A percentile compares a stretch with the other conserved stretches of the same genome.
Conservation (phyloP, 2,113 vertebrate genomes). For the Podilymbus podiceps region DNA sequence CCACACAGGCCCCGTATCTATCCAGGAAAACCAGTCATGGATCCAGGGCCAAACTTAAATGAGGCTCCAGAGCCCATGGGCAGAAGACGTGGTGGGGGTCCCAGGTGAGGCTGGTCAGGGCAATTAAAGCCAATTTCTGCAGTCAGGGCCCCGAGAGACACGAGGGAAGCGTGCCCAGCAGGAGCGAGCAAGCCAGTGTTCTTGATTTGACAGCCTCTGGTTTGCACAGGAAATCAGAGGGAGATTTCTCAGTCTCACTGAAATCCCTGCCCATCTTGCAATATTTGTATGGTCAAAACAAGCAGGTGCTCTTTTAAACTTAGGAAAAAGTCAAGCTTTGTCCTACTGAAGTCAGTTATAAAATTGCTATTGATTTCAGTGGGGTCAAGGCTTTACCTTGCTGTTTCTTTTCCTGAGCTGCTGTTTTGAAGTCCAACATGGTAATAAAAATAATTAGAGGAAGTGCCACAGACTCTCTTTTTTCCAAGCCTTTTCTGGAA, state of each 20-base stretch:
- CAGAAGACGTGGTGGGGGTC: not conserved
- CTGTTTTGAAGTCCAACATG: constrained; percentile 35
- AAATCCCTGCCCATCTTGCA: not conserved
- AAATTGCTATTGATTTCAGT: not conserved
- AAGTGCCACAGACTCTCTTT: constrained; percentile 38
- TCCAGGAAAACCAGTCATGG: not conserved
- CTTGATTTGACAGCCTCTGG: not conserved
- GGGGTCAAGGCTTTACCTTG: not conserved
- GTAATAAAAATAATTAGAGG: constrained; percentile 60
- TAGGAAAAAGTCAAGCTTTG: not conserved
- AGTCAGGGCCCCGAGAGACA: not conserved
- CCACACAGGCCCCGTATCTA: accelerated
- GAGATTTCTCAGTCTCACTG: not conserved
- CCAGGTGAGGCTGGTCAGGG: not conserved
- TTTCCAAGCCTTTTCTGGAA: constrained; percentile 31
- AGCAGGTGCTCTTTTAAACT: not conserved
- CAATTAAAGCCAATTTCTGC: not conserved
- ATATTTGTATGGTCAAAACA: not conserved
- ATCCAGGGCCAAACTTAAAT: not conserved
- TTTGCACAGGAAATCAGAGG: not conserved
- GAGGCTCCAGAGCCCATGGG: not conserved
- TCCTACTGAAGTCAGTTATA: not conserved
- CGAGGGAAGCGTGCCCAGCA: not conserved
- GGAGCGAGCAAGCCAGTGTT: accelerated
- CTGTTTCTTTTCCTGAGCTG: constrained; percentile 22